Evolutionary conservation across 2,888 invertebrate species (phyloP), one percentile per base, ranked within the genome.

Genomic region (Eristalinus aeneus): DNA sequence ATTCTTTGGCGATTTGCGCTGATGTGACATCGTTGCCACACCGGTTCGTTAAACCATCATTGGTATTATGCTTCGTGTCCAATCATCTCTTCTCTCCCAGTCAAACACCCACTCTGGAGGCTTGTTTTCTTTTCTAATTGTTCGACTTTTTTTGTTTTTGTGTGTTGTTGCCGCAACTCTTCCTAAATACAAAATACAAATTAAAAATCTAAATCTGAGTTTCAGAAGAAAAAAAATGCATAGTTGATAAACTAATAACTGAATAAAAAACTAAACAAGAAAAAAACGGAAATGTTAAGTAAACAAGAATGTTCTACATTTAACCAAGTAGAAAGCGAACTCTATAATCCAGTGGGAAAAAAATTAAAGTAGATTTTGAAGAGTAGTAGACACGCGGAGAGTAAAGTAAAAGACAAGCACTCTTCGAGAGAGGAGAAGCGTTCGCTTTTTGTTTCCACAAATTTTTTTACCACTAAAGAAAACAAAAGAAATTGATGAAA

Each of bases 401-500:
- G 34, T 39, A 46, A 56, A 34, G 69, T 32, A 56, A 16, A 46
- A n/a, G 11, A 20, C 46, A 27, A 27, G 27, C 27, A 68, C 60
- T 60, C 53, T 34, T 69, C 11, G 11, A 56, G 23, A 61, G 12
- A 60, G 22, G 20, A 61, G 12, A 60, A 31, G 20, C 36, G 58
- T 78, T 83, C 58, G 73, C 69, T 83, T 64, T 73, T 83, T 78
- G 83, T 78, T 78, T 78, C 74, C 69, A 74, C 65, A 83, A 58
- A 83, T 74, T 83, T 83, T 81, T 83, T 78, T 82, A 83, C 83
- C 74, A 83, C 78, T 83, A 73, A 83, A 12, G 56, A 63, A 77
- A 63, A 60, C 64, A 32, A 36, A 39, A 73, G 63, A 77, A 71
- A 64, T 69, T 39, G 39, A 82, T 58, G 63, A 77, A 77, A 71